These are phyloP conservation scores for Leucophenga varia DNA, from an alignment of 1,140 invertebrate species.

Conservation along the genomic window DNA sequence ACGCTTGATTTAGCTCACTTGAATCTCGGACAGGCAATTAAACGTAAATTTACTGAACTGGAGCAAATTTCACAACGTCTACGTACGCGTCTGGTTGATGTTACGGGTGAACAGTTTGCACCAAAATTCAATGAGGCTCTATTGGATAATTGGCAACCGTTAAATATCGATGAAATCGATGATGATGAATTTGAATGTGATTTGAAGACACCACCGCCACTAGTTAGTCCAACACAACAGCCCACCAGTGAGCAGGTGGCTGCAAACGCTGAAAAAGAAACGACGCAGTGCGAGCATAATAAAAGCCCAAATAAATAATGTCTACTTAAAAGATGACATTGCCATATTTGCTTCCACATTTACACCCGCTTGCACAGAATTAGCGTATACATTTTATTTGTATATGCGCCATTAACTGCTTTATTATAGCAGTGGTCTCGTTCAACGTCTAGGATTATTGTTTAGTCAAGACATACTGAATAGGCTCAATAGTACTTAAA, in stretches of 20 bases:
- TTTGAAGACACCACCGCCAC: slow-evolving; percentile 51
- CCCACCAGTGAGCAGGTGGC: slow-evolving; percentile 15
- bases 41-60: slow-evolving; percentile 64
- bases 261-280: slow-evolving; percentile 24
- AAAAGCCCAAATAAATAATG: slow-evolving; percentile 11
- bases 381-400: too few relatives aligned
- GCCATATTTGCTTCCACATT: too few relatives aligned
- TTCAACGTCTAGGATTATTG: too few relatives aligned
- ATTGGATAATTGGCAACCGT: slow-evolving; percentile 35
- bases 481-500: slow-evolving; percentile 17
- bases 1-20: slow-evolving; percentile 35
- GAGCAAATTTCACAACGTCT: slow-evolving; percentile 65
- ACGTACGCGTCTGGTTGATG: slow-evolving; percentile 60
- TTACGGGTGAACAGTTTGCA: slow-evolving; percentile 60
- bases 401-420: too few relatives aligned
- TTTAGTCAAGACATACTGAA: background rate
- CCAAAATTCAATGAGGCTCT: slow-evolving; percentile 31
- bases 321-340: too few relatives aligned
- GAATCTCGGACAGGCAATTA: slow-evolving; percentile 57
- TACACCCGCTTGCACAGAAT: too few relatives aligned
- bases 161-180: slow-evolving; percentile 52
- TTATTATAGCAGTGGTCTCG: too few relatives aligned
- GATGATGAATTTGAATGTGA: slow-evolving; percentile 62
- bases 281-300: slow-evolving; percentile 31
- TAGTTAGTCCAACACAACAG: slow-evolving; percentile 4